A percentile compares a stretch with the other conserved stretches of the same genome.
Evolutionary conservation across 2,797 vertebrate genomes (phyloP).

Genomic region (Varecia variegata): DNA sequence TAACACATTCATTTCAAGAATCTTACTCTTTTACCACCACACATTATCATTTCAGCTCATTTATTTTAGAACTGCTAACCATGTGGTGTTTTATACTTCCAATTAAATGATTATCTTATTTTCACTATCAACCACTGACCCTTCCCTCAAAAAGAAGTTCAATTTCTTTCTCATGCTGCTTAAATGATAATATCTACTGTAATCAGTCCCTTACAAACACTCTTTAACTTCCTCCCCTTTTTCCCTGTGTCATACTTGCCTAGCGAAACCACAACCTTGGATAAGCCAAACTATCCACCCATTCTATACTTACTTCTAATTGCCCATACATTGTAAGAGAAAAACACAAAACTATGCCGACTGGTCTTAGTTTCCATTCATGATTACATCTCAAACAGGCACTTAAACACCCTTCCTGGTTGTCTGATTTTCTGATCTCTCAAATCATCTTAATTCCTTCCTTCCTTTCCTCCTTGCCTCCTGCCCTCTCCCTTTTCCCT

Average conservation of each 20-base stretch:
- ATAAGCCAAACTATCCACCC: background rate
- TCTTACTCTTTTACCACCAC: background rate
- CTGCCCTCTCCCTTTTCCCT: background rate
- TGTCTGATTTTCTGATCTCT: background rate
- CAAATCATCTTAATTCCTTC: background rate
- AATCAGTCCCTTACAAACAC: background rate
- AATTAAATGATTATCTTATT: background rate
- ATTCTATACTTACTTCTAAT: background rate
- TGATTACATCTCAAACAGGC: background rate
- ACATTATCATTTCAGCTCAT: background rate
- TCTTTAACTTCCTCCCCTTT: constrained; percentile 17
- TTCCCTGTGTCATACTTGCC: background rate
- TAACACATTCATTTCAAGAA: background rate
- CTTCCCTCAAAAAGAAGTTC: background rate
- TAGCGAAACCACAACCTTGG: background rate
- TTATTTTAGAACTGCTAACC: background rate
- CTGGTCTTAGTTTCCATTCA: background rate
- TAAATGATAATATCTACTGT: background rate
- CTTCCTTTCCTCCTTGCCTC: background rate
- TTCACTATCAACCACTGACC: background rate
- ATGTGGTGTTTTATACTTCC: background rate
- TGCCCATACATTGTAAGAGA: background rate
- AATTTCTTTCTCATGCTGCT: background rate
- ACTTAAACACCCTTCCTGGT: background rate
- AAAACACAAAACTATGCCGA: background rate